A percentile compares a stretch with the other conserved stretches of the same genome.
Conservation (phyloP, 2,113 vertebrate genomes). For the Cercopithecus mona region DNA sequence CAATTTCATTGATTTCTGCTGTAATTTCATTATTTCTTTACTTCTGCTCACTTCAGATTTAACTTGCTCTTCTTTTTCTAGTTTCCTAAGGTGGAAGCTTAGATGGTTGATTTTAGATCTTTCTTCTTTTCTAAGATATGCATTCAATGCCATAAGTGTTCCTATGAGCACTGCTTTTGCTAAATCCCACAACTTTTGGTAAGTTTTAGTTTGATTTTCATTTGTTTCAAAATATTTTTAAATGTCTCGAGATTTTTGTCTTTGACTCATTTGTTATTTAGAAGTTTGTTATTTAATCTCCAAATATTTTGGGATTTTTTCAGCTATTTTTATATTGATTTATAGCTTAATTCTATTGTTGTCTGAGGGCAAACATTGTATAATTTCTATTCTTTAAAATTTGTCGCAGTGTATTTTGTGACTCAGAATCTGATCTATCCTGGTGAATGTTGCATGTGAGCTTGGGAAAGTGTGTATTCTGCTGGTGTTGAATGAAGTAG, state of each 20-base stretch:
- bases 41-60: background rate
- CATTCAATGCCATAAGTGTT: background rate
- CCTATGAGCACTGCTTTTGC: background rate
- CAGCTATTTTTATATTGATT: background rate
- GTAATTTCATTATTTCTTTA: background rate
- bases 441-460: background rate
- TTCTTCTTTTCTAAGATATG: background rate
- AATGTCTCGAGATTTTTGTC: background rate
- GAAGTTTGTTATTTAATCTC: background rate
- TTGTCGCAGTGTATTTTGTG: background rate
- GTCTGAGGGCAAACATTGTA: background rate
- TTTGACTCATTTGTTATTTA: background rate
- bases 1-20: background rate
- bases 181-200: background rate
- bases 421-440: background rate
- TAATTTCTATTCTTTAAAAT: constrained; percentile 8
- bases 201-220: background rate
- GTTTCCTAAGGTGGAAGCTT: background rate
- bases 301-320: background rate
- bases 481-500: background rate
- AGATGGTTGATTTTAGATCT: background rate
- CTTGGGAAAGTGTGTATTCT: background rate
- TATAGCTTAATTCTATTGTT: background rate
- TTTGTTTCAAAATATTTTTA: background rate
- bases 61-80: background rate